Percentiles rank a stretch among this genome's conserved stretches.
Evolutionary conservation across 2,888 invertebrate species (phyloP).

Genomic region (Notocelia uddmanniana): DNA sequence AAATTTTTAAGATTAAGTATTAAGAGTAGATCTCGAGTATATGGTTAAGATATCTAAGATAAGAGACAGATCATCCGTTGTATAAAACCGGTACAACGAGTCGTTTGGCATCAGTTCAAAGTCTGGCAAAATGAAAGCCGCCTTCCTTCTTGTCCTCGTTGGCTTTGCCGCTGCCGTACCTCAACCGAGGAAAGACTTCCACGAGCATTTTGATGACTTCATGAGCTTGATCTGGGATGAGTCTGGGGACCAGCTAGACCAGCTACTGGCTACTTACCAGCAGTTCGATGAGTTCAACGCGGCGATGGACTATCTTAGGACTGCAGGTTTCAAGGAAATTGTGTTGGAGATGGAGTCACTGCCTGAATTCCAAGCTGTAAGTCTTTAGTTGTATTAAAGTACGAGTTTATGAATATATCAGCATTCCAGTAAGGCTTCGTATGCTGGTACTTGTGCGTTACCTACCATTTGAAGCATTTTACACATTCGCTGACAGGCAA

Average conservation of each 20-base stretch:
- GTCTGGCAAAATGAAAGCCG: constrained; percentile 61
- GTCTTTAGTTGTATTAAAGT: constrained; percentile 48
- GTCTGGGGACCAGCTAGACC: constrained; percentile 54
- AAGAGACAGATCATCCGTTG: background rate
- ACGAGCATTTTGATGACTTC: constrained; percentile 72
- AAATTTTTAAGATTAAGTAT: background rate
- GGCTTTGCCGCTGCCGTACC: constrained; percentile 63
- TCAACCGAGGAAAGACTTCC: constrained; percentile 69
- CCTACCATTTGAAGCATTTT: too few species aligned
- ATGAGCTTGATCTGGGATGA: constrained; percentile 61
- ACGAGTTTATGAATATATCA: too few species aligned
- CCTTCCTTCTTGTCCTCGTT: constrained; percentile 60
- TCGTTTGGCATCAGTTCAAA: constrained; percentile 6
- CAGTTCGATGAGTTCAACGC: constrained; percentile 66
- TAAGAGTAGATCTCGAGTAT: constrained; percentile 15
- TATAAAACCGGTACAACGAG: background rate
- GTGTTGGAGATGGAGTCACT: constrained; percentile 70
- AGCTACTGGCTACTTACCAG: constrained; percentile 59
- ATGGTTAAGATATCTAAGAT: constrained; percentile 4
- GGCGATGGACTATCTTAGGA: constrained; percentile 60
- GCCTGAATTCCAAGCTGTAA: constrained; percentile 73
- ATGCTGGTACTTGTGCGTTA: too few species aligned
- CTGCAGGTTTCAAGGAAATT: constrained; percentile 65
- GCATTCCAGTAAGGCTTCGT: too few species aligned
- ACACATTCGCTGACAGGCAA: too few species aligned